phyloP scores from a whole-genome alignment of 2,113 vertebrate species.

The Otocyon megalotis region DNA sequence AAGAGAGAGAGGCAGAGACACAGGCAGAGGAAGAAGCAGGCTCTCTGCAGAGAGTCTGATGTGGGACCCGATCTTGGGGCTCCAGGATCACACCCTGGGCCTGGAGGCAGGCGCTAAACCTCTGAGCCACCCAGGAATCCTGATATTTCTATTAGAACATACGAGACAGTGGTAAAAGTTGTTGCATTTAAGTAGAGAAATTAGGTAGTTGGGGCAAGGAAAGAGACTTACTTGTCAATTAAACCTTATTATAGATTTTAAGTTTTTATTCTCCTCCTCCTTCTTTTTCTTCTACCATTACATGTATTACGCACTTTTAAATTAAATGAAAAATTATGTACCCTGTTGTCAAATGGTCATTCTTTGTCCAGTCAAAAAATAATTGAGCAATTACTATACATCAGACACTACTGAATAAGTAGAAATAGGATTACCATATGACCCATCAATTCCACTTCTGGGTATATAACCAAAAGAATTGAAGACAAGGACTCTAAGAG shows the following conservation, averaged over 20 bases:
- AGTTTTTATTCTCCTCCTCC: background rate
- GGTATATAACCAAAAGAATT: background rate
- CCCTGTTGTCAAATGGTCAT: background rate
- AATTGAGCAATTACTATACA: background rate
- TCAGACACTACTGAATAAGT: background rate
- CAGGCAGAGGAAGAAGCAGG: no score
- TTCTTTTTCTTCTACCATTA: background rate
- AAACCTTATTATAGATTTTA: background rate
- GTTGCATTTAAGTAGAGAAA: background rate
- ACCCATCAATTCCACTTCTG: background rate
- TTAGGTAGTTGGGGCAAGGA: background rate
- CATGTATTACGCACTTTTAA: background rate
- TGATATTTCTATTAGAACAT: background rate
- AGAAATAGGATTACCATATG: background rate
- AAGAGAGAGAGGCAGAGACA: no score
- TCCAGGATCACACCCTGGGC: no score
- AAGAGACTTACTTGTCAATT: background rate
- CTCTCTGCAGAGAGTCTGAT: no score
- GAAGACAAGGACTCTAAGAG: background rate
- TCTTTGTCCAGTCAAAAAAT: background rate
- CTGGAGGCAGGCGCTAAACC: no score
- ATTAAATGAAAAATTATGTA: background rate
- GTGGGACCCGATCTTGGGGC: no score
- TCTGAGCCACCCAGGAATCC: no score
- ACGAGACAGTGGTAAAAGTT: background rate